Evolutionary conservation across 2,797 vertebrate species (phyloP).

Genomic region (Borostomias antarcticus): DNA sequence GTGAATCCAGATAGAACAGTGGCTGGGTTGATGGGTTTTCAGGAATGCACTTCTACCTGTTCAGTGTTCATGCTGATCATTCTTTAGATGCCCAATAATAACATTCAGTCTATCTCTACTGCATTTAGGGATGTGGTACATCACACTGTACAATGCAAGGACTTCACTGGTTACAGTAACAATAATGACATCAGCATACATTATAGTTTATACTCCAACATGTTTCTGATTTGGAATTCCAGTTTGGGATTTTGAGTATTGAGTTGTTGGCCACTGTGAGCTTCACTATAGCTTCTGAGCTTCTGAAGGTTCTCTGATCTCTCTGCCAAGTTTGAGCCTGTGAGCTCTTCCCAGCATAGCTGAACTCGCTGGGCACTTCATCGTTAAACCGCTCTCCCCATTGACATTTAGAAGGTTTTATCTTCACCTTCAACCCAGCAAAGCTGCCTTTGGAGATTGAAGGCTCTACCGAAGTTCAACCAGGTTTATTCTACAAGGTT

Average conservation of each 20-base stretch:
- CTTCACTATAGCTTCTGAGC: neutral
- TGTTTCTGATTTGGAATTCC: slow-evolving; percentile 2
- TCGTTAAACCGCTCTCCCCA: neutral
- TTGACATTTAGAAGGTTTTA: neutral
- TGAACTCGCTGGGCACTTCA: neutral
- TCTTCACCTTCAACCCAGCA: neutral
- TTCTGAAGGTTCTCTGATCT: neutral
- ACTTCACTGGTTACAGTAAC: neutral
- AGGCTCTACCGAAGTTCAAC: neutral
- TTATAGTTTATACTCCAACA: no score
- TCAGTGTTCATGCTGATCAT: neutral
- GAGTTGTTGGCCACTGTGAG: neutral
- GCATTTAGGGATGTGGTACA: no score
- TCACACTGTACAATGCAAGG: neutral
- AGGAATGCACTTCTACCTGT: slow-evolving; percentile 10
- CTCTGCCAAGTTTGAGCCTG: slow-evolving; percentile 2
- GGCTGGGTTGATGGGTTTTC: neutral
- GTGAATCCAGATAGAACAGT: neutral
- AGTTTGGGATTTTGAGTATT: neutral
- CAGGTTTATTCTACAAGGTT: no score
- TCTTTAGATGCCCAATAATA: neutral
- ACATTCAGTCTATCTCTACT: neutral
- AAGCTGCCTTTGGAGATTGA: neutral
- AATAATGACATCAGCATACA: neutral
- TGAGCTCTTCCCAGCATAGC: neutral